Conservation (phyloP, 2,113 vertebrate species). For the Crotalus helleri region DNA sequence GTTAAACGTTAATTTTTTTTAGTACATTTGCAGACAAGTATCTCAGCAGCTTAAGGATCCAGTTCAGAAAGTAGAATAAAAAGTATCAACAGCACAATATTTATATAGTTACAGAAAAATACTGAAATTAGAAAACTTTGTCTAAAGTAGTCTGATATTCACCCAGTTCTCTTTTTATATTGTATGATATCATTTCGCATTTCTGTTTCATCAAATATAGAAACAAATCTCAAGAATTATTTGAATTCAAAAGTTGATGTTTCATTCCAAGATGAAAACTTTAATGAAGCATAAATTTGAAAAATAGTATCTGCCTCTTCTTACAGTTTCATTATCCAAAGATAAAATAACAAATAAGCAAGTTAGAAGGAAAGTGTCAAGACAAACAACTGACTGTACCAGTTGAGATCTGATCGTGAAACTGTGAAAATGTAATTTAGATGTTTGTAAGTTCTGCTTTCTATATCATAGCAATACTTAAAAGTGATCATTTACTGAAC, state of each 20-base stretch:
- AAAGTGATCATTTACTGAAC: not conserved
- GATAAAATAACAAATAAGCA: not conserved
- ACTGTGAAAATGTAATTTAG: not conserved
- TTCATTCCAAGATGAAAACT: not conserved
- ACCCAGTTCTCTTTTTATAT: not conserved
- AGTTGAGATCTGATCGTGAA: not conserved
- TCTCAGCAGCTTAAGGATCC: conserved; percentile 28
- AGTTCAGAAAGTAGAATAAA: conserved; percentile 20
- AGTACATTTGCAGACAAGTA: conserved; percentile 25
- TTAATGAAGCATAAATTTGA: not conserved
- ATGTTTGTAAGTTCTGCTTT: not conserved
- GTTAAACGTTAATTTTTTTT: conserved; percentile 17
- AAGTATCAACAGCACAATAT: not conserved
- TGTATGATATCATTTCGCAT: not conserved
- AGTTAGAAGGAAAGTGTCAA: not conserved
- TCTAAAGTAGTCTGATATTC: not conserved
- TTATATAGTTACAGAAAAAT: not conserved
- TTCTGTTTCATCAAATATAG: not conserved
- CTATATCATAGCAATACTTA: not conserved
- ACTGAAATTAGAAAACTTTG: not conserved
- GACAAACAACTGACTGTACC: not conserved
- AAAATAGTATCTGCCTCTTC: not conserved
- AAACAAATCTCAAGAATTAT: not conserved
- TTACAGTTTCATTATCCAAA: not conserved
- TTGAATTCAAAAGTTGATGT: not conserved